Base-by-base conservation (phyloP, 2,888 invertebrate species). In the Lasioglossum figueresi region DNA sequence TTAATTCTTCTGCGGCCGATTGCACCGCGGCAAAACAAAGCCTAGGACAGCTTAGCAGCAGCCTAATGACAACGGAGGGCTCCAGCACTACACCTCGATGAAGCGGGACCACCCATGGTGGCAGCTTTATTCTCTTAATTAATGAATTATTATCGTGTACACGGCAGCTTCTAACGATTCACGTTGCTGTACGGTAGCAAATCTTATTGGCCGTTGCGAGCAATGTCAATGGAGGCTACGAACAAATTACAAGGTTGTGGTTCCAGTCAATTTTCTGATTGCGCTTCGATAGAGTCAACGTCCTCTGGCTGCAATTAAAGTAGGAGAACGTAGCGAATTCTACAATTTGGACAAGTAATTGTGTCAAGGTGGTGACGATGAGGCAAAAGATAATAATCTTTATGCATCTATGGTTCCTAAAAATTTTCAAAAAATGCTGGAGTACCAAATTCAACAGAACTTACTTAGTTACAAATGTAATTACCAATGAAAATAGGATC, bases 101-200 rank as follows among this genome's bases (percentile, higher is more conserved):
- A 80, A 19, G 48, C 59, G 27, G 19, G 88, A 86, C 88, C 88
- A 88, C 88, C 88, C 88, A 88, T 48, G 81, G 72, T 56, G 40
- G 68, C 80, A 56, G 63, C 80, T 83, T 83, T 79, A 75, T 81
- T 82, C 82, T 76, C 80, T 80, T 83, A 88, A 86, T 88, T 88
- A 86, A 86, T 80, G 83, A 82, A 34, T 81, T 84, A 84, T 76
- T 80, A 73, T 77, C 75, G 43, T 70, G 23, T 45, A 70, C 72
- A 74, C 77, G 48, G 4, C 5, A 19, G 63, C 2, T 16, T 31
- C 16, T 16, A 63, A 63, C 19, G 31, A 6, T n/a, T n/a, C n/a
- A 10, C 10, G 56, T n/a, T 56, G n/a, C 56, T 12, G n/a, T n/a
- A 56, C 56, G 4, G 12, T n/a, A n/a, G 56, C 12, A 12, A 12